Evolutionary conservation across 1,140 invertebrate species (phyloP), one percentile per base, ranked within the genome.

Genomic region (Hylaeus anthracinus): DNA sequence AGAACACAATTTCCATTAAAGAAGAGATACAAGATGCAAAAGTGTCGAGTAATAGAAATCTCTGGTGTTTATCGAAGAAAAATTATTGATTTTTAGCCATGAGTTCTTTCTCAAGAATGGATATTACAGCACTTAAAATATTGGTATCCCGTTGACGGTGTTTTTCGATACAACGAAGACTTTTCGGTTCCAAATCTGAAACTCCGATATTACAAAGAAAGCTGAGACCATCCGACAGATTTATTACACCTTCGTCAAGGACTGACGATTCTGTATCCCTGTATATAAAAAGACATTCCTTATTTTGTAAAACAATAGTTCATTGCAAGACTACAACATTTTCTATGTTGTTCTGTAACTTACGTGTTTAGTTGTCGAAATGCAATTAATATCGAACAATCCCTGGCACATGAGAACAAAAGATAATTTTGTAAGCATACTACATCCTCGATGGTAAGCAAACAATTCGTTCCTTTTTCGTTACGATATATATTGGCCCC

Each of bases 351-450:
- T 67, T 37, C 12, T 15, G 6, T 15, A 4, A 90, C 91, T 91
- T 88, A 92, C 91, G 63, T 43, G 66, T 91, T 73, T 48, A 91
- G 81, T 90, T 91, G 88, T 78, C 90, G 92, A 88, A 95, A 94
- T 43, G 94, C 89, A 48, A 95, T 91, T 82, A 95, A 92, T 81
- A 95, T 94, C 1, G 95, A 95, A 81, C 95, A 95, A 88, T 95
- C 95, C 81, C 93, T 95, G 0, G 94, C 94, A 6, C 93, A 94
- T 10, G 92, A 91, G 45, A 93, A 94, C 48, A 95, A 80, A 67
- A 95, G 88, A 86, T 95, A 95, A 85, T 93, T 92, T 69, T 94
- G 91, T 37, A 95, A 82, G 73, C 81, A 74, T 37, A 81, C 70
- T 14, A 93, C 75, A 64, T 86, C 83, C 15, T 87, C 53, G 37